These are phyloP conservation scores for Heterotis niloticus DNA, from an alignment of 2,113 vertebrate genomes.

Conservation along the genomic window DNA sequence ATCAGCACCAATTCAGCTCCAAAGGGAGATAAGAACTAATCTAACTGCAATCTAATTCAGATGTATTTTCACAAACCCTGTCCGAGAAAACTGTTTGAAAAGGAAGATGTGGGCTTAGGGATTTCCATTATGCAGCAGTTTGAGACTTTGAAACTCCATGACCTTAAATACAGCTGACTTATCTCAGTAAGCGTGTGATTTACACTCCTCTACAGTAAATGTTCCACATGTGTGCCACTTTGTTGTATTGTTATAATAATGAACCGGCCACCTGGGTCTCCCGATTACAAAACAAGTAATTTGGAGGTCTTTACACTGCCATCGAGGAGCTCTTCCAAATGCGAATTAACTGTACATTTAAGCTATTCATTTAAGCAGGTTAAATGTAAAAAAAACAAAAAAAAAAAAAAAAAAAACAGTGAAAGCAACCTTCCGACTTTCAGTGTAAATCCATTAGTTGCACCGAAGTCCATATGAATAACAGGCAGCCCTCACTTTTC, in stretches of 20 bases:
- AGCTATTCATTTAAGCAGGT: conserved; percentile 10
- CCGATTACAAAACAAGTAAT: conserved; percentile 16
- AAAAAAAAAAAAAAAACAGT: too few relatives aligned
- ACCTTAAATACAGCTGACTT: background rate
- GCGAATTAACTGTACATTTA: conserved; percentile 12
- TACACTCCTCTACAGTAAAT: background rate
- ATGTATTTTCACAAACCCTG: background rate
- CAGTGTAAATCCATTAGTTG: conserved; percentile 8
- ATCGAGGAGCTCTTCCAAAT: background rate
- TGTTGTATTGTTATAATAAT: background rate
- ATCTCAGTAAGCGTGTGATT: background rate
- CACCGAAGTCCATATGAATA: background rate
- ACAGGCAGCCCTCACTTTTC: background rate
- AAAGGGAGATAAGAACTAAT: background rate
- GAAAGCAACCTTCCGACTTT: conserved; percentile 13
- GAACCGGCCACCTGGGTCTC: background rate
- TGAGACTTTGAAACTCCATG: background rate
- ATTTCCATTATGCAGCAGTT: background rate
- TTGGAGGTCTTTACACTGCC: background rate
- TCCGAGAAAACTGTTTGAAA: background rate
- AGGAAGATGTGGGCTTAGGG: background rate
- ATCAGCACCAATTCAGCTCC: background rate
- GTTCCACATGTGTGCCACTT: background rate
- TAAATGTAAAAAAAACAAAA: too few relatives aligned
- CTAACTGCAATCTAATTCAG: background rate